Evolutionary conservation across 2,113 vertebrate genomes (phyloP), one percentile per base, ranked within the genome.

Genomic region (Dolichotis patagonum): DNA sequence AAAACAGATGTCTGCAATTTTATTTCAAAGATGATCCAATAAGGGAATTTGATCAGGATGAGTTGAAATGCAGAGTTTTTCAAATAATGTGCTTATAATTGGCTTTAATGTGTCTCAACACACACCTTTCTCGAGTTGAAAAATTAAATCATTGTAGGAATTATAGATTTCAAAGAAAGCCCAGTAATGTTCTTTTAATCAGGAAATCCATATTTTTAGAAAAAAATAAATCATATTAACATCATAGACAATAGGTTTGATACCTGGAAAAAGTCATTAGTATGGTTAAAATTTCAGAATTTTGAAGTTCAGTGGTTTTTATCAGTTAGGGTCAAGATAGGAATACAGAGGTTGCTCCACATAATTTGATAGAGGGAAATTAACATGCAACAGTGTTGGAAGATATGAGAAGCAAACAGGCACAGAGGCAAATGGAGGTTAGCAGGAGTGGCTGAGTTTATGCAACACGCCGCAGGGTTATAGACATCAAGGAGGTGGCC

Each of bases 191-290:
- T 38, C 82, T 86, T 63, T 75, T 17, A 58, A 91, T 41, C 38
- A 78, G 83, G n/a, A 97, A 96, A 96, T 92, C 63, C 90, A 38
- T 95, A 85, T 85, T 90, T 97, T 97, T 96, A 78, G 30, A 35
- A 67, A 62, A 62, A 85, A 82, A 81, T 84, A 96, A 91, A 95
- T 65, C 69, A 85, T 35, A 92, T 94, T 87, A 97, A 56, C 84
- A 91, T 78, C 16, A 24, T 11, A 93, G 90, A 91, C 49, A 91
- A 58, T 80, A 91, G 30, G 19, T 88, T 82, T 94, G 88, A 63
- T 67, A 80, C 77, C 85, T 92, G 54, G 63, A n/a, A 91, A 69
- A 92, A 88, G 32, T 90, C 85, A 85, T 88, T 94, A 90, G 60
- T 49, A n/a, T 92, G 65, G 32, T 90, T 80, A 85, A 63, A 90